These are phyloP conservation scores for Zapus hudsonius DNA, from an alignment of 2,113 vertebrate genomes.

Conservation along the genomic window DNA sequence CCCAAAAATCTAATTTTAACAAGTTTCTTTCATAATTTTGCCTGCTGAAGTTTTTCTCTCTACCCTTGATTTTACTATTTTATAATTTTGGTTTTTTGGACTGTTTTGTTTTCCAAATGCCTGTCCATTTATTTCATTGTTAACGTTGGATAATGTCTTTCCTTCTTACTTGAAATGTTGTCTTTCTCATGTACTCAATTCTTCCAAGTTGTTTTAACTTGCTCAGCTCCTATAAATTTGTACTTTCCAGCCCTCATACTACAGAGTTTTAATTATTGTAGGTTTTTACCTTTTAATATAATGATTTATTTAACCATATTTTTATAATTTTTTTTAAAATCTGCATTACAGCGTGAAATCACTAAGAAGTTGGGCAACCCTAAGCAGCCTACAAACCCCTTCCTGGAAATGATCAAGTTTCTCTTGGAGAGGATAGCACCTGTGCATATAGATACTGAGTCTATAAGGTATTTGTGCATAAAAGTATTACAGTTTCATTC, in stretches of 20 bases:
- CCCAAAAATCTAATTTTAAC: constrained; percentile 2
- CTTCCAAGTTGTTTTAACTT: not conserved
- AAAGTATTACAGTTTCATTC: not conserved
- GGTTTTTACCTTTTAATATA: constrained; percentile 20
- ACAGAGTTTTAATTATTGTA: constrained; percentile 13
- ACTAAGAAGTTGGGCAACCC: constrained; percentile 91
- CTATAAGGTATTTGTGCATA: constrained; percentile 88
- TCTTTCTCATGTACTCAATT: not conserved
- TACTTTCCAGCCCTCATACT: not conserved
- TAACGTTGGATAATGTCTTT: not conserved
- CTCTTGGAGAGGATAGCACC: constrained; percentile 92
- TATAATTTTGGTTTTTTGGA: not conserved
- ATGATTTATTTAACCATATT: constrained; percentile 47
- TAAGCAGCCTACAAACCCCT: constrained; percentile 93
- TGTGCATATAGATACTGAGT: constrained; percentile 91
- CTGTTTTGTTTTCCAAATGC: constrained; percentile 7
- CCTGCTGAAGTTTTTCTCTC: not conserved
- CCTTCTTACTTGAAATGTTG: constrained; percentile 13
- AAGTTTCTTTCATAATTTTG: not conserved
- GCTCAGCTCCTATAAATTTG: not conserved
- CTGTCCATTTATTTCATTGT: not conserved
- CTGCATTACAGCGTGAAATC: constrained; percentile 89
- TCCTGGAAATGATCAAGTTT: constrained; percentile 94
- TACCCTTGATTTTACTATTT: constrained; percentile 1
- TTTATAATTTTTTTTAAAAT: constrained; percentile 70